These are phyloP conservation scores for Danio tinwini DNA, from an alignment of 2,797 vertebrate species.

Conservation along the genomic window DNA sequence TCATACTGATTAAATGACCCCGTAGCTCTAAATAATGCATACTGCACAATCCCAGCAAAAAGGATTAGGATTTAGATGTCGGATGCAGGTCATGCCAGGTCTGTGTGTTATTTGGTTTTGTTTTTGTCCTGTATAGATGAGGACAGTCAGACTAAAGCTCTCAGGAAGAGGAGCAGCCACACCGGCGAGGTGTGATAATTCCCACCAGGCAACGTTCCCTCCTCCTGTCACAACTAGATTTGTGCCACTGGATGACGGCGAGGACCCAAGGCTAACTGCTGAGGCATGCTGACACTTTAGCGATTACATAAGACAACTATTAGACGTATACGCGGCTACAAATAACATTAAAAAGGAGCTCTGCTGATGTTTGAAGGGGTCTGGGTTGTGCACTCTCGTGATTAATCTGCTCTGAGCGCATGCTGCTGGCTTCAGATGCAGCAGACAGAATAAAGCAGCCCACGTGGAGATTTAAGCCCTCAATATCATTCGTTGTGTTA, in stretches of 20 bases:
- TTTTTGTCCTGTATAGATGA: conserved; percentile 17
- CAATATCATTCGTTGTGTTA: conserved; percentile 5
- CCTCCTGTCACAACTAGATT: conserved; percentile 42
- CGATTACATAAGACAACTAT: conserved; percentile 37
- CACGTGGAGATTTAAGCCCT: conserved; percentile 42
- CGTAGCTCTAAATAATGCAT: conserved; percentile 60
- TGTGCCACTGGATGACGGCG: conserved; percentile 26
- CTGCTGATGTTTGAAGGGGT: conserved; percentile 26
- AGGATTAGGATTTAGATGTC: conserved; percentile 54
- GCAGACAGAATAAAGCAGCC: conserved; percentile 27
- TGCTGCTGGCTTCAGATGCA: conserved; percentile 24
- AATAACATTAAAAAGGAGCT: conserved; percentile 31
- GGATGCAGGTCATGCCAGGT: conserved; percentile 30
- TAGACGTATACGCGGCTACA: conserved; percentile 15
- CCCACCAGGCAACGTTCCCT: conserved; percentile 27
- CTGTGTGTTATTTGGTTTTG: conserved; percentile 16
- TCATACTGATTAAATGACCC: conserved; percentile 52
- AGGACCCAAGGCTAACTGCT: conserved; percentile 41
- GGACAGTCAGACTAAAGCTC: conserved; percentile 35
- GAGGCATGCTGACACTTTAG: conserved; percentile 45
- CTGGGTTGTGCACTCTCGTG: neutral
- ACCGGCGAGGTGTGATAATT: conserved; percentile 42
- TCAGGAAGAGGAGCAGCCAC: conserved; percentile 31
- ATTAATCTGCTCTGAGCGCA: conserved; percentile 31
- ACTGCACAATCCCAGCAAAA: conserved; percentile 48